Percentiles rank a stretch among this genome's conserved stretches.
Conservation (phyloP, 35 echinoderm and acorn worm species). For the Amphiura filiformis region DNA sequence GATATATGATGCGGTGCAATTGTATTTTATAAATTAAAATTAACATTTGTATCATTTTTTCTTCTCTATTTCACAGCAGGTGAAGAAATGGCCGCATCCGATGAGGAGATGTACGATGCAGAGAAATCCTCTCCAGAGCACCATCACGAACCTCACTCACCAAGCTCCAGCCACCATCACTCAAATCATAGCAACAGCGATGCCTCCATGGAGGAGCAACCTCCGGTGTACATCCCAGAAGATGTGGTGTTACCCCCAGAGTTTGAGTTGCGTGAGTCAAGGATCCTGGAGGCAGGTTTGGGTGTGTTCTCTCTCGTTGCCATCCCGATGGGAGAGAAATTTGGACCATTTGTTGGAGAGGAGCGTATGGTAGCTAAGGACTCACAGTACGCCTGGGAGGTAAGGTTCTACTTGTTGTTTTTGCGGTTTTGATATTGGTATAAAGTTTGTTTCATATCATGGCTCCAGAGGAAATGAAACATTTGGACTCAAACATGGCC, state of each 20-base stretch:
- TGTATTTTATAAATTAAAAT: too few species aligned
- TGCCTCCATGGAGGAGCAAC: not conserved
- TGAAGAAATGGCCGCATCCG: not conserved
- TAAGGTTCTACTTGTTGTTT: slow-evolving; percentile 26
- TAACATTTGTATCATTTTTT: not conserved
- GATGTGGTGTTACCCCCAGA: slow-evolving; percentile 64
- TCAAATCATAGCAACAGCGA: not conserved
- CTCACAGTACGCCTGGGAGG: slow-evolving; percentile 72
- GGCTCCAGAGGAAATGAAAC: too few species aligned
- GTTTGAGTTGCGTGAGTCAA: slow-evolving; percentile 70
- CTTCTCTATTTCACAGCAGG: not conserved
- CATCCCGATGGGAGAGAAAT: slow-evolving; percentile 48
- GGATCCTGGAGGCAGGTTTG: slow-evolving; percentile 52
- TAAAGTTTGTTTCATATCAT: not conserved
- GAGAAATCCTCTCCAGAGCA: not conserved
- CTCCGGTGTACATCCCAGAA: slow-evolving; percentile 73
- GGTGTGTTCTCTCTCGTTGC: slow-evolving; percentile 62
- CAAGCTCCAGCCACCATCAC: not conserved
- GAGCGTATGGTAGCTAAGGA: slow-evolving; percentile 36
- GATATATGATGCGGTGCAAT: too few species aligned
- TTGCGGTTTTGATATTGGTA: not conserved
- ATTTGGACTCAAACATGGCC: too few species aligned
- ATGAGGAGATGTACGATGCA: not conserved
- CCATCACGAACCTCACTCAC: not conserved
- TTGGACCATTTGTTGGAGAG: slow-evolving; percentile 72